Conservation (phyloP, 64 coral and sea anemone genomes). For the Actinia tenebrosa region DNA sequence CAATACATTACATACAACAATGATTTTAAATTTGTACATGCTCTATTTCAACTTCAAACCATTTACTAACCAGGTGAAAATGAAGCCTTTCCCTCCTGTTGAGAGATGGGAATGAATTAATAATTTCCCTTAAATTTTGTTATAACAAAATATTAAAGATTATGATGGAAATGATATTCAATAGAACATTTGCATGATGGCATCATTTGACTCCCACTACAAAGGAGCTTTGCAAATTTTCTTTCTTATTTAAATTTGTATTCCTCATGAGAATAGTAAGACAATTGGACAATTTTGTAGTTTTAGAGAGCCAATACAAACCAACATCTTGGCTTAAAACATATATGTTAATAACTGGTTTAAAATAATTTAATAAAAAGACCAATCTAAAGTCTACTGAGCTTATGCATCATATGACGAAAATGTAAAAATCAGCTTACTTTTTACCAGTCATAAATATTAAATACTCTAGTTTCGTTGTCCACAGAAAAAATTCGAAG, state of each 20-base stretch:
- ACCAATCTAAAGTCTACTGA: background rate
- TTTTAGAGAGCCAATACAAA: background rate
- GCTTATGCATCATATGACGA: background rate
- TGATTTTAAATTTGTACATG: background rate
- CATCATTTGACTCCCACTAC: no score
- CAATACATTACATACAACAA: background rate
- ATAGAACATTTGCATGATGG: no score
- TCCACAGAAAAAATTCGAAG: background rate
- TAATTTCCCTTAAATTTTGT: background rate
- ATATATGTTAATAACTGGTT: background rate
- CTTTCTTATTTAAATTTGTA: no score
- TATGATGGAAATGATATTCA: no score
- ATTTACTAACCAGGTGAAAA: conserved; percentile 6
- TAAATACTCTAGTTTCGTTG: background rate
- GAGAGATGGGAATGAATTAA: background rate
- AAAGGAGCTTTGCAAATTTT: no score
- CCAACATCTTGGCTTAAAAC: background rate
- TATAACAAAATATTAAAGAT: no score
- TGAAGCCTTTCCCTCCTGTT: conserved; percentile 29
- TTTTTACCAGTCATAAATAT: background rate
- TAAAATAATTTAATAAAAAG: background rate
- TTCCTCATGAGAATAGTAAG: no score
- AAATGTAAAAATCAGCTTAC: background rate
- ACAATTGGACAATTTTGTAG: background rate
- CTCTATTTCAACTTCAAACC: background rate